Evolutionary conservation across 2,797 vertebrate species (phyloP).

Genomic region (Crypturellus tataupa): DNA sequence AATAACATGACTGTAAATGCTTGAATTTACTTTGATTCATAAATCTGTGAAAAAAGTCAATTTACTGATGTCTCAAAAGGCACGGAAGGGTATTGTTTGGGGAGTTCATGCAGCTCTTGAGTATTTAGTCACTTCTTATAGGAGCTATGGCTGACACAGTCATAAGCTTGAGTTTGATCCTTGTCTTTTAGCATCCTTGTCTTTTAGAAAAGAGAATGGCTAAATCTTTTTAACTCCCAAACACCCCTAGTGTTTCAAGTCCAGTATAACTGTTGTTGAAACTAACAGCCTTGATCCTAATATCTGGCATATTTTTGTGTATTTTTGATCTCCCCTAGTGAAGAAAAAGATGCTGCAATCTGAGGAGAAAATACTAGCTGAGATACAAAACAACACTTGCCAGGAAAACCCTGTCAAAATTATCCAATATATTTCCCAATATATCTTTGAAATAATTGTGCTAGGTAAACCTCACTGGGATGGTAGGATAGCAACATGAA

Average conservation of each 20-base stretch:
- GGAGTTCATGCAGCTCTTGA: neutral
- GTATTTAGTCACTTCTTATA: neutral
- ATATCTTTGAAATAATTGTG: neutral
- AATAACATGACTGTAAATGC: neutral
- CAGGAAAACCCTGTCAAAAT: neutral
- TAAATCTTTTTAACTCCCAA: neutral
- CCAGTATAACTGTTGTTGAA: neutral
- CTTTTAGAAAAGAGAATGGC: neutral
- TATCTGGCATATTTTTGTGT: neutral
- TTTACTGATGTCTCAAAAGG: neutral
- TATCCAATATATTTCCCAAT: neutral
- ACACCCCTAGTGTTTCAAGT: neutral
- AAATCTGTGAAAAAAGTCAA: neutral
- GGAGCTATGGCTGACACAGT: neutral
- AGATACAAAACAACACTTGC: neutral
- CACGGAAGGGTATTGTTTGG: neutral
- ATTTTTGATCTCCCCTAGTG: neutral
- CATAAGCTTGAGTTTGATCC: neutral
- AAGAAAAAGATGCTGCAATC: neutral
- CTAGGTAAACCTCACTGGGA: neutral
- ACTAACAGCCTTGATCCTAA: neutral
- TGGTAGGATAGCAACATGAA: neutral
- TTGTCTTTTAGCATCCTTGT: neutral
- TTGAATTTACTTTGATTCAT: slow-evolving; percentile 8
- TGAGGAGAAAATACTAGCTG: neutral